Conservation (phyloP, 2,888 invertebrate species). For the Folsomia manolachei region DNA sequence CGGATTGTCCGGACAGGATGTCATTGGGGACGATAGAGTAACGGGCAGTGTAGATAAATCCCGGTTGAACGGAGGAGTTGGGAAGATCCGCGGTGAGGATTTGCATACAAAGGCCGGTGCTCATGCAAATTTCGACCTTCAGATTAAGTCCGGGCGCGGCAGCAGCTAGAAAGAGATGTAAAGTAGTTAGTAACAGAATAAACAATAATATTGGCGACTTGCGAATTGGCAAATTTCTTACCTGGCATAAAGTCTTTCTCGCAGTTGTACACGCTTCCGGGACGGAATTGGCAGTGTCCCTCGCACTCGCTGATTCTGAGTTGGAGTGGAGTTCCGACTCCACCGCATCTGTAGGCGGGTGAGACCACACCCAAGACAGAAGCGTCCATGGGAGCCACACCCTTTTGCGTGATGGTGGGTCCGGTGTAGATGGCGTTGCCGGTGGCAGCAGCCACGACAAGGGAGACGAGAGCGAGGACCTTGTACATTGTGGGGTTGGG, state of each 20-base stretch:
- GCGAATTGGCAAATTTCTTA: not conserved
- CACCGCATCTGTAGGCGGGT: not conserved
- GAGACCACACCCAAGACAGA: not conserved
- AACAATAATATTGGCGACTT: not conserved
- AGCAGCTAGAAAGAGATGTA: not conserved
- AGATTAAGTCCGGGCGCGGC: not conserved
- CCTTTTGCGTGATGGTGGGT: not conserved
- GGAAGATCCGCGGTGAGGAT: not conserved
- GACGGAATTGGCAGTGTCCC: not conserved
- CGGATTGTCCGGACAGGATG: not conserved
- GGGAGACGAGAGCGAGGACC: not conserved
- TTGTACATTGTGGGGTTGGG: not conserved
- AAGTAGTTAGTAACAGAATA: not conserved
- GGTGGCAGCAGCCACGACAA: not conserved
- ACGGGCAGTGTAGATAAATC: not conserved
- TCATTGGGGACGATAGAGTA: not conserved
- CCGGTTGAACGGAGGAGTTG: not conserved
- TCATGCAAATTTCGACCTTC: not conserved
- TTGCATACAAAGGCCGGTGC: not conserved
- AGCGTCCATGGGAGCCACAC: not conserved
- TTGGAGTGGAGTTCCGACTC: not conserved
- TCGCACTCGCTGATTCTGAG: not conserved
- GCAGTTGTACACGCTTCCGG: not conserved
- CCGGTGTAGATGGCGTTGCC: not conserved
- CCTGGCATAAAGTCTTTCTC: not conserved